phyloP scores from a whole-genome alignment of 2,113 vertebrate genomes.

The Corythoichthys haematopterus region DNA sequence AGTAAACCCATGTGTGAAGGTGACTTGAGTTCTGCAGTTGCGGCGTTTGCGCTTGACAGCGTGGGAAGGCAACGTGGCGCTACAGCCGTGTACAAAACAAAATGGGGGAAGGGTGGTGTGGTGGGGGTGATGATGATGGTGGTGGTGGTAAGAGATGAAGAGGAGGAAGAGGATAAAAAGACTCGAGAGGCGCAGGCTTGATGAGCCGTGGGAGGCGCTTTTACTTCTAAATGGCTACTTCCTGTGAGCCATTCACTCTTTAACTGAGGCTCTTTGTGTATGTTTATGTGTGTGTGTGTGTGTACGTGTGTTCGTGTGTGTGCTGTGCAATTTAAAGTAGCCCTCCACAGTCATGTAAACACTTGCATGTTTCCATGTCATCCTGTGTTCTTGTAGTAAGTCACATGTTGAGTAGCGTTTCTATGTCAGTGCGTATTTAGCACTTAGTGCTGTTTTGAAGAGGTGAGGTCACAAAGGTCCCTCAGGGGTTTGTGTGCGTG shows the following conservation, averaged over 20 bases:
- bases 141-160: slow-evolving; percentile 22
- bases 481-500: slow-evolving; percentile 30
- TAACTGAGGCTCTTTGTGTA: slow-evolving; percentile 60
- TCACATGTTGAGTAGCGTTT: slow-evolving; percentile 26
- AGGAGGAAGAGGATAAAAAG: slow-evolving; percentile 40
- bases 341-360: slow-evolving; percentile 38
- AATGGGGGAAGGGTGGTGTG: slow-evolving; percentile 39
- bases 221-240: slow-evolving; percentile 61
- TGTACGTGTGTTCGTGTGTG: not conserved
- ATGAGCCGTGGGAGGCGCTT: slow-evolving; percentile 60
- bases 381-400: not conserved
- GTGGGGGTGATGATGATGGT: slow-evolving; percentile 14
- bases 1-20: not conserved
- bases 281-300: slow-evolving; percentile 50
- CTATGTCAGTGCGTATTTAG: slow-evolving; percentile 55
- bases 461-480: slow-evolving; percentile 57
- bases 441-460: slow-evolving; percentile 37
- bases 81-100: slow-evolving; percentile 35
- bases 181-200: slow-evolving; percentile 31
- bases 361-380: slow-evolving; percentile 38
- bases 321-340: slow-evolving; percentile 63
- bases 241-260: slow-evolving; percentile 60
- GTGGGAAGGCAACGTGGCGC: slow-evolving; percentile 58
- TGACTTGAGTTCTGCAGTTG: not conserved
- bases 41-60: slow-evolving; percentile 29